A percentile compares a stretch with the other conserved stretches of the same genome.
These are phyloP conservation scores for Mus pahari DNA, from an alignment of 2,113 vertebrate species.

Conservation along the genomic window DNA sequence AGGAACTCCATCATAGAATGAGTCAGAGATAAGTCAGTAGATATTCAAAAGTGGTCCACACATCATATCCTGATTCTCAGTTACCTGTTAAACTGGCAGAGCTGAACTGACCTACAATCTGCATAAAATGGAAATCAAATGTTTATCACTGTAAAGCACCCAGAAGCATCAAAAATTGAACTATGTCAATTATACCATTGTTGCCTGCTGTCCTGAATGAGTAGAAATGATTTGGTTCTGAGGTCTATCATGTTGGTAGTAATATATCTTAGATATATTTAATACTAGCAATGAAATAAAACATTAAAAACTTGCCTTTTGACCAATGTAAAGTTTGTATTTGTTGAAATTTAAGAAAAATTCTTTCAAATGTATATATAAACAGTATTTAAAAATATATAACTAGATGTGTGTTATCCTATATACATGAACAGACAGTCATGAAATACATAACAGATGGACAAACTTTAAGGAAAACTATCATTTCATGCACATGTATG, in stretches of 20 bases:
- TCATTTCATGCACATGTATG: neutral
- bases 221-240: neutral
- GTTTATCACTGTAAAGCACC: neutral
- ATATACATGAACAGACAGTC: neutral
- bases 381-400: neutral
- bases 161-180: neutral
- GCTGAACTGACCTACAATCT: neutral
- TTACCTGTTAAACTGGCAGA: neutral
- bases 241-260: neutral
- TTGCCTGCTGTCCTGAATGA: neutral
- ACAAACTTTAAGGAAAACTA: neutral
- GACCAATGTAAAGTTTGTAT: neutral
- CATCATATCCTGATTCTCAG: neutral
- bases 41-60: neutral
- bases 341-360: slow-evolving; percentile 25
- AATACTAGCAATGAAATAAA: neutral
- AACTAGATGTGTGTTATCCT: neutral
- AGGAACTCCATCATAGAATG: neutral
- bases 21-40: neutral
- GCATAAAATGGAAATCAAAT: neutral
- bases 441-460: neutral
- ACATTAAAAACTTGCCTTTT: slow-evolving; percentile 18
- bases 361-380: slow-evolving; percentile 12
- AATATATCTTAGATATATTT: neutral
- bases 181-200: no score